phyloP scores from a whole-genome alignment of 2,797 vertebrate species.

The Typhlichthys eigenmanni region DNA sequence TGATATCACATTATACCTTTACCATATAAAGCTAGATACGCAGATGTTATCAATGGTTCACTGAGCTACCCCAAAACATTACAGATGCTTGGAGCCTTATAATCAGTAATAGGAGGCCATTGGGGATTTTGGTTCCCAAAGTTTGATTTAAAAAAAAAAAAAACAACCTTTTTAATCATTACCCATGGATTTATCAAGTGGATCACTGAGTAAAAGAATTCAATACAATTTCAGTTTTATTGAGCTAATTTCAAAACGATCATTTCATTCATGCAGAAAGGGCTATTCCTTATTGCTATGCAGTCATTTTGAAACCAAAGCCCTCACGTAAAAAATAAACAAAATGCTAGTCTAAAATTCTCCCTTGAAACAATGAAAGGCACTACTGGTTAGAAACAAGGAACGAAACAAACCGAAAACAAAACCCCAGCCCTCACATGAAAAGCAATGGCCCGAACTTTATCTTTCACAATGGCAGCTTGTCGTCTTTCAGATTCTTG shows the following conservation, averaged over 20 bases:
- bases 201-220: constrained; percentile 97
- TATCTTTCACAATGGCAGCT: constrained; percentile 66
- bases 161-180: constrained; percentile 59
- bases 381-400: constrained; percentile 95
- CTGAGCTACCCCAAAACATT: constrained; percentile 66
- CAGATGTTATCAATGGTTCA: constrained; percentile 68
- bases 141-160: constrained; percentile 56
- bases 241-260: constrained; percentile 82
- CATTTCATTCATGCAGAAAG: constrained; percentile 76
- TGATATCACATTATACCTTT: constrained; percentile 83
- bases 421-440: constrained; percentile 61
- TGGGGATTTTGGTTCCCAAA: constrained; percentile 84
- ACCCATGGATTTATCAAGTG: constrained; percentile 89
- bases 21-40: constrained; percentile 78
- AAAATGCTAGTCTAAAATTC: constrained; percentile 82
- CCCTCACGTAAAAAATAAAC: constrained; percentile 57
- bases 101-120: constrained; percentile 77
- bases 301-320: constrained; percentile 69
- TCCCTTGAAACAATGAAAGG: constrained; percentile 94
- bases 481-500: constrained; percentile 68
- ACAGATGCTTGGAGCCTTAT: constrained; percentile 74
- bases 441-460: constrained; percentile 72
- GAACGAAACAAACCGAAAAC: constrained; percentile 74
- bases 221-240: constrained; percentile 85
- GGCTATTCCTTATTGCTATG: constrained; percentile 86